Percentiles rank a stretch among this genome's conserved stretches.
Evolutionary conservation across 2,888 invertebrate species (phyloP).

Genomic region (Drosophila cognata): DNA sequence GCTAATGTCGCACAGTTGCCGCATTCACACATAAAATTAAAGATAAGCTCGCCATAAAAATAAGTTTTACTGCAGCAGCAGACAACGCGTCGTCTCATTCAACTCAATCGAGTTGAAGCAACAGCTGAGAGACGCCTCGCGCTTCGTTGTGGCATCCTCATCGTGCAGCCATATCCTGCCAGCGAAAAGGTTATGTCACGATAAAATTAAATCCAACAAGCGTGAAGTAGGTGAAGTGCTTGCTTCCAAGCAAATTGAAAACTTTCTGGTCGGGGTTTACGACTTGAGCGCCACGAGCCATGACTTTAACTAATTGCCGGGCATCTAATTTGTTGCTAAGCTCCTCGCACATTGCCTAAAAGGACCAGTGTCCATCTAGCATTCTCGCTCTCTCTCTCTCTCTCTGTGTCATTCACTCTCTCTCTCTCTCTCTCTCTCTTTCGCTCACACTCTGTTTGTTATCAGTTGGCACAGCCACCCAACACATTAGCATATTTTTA

Average conservation of each 20-base stretch:
- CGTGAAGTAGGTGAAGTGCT: constrained; percentile 70
- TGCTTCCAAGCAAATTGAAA: constrained; percentile 62
- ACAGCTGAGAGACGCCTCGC: constrained; percentile 44
- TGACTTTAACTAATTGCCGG: constrained; percentile 56
- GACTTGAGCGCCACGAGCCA: constrained; percentile 45
- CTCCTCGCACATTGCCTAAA: constrained; percentile 25
- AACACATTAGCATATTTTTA: constrained; percentile 77
- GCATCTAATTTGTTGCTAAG: constrained; percentile 60
- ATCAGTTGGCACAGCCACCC: constrained; percentile 51
- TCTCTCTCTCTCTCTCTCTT: background rate
- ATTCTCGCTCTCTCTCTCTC: background rate
- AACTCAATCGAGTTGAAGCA: constrained; percentile 34
- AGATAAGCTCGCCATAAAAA: constrained; percentile 79
- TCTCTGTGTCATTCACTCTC: background rate
- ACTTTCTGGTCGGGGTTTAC: constrained; percentile 58
- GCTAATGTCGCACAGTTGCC: constrained; percentile 79
- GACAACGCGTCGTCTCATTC: constrained; percentile 14
- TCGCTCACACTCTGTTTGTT: constrained; percentile 12
- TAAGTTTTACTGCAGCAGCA: constrained; percentile 72
- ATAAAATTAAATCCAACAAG: constrained; percentile 80
- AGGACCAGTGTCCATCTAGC: constrained; percentile 49
- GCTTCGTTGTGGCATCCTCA: constrained; percentile 8
- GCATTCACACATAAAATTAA: constrained; percentile 79
- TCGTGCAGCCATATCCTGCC: constrained; percentile 35
- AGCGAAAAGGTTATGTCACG: constrained; percentile 76